These are phyloP conservation scores for Gymnorhina tibicen DNA, from an alignment of 2,113 vertebrate species.

Conservation along the genomic window DNA sequence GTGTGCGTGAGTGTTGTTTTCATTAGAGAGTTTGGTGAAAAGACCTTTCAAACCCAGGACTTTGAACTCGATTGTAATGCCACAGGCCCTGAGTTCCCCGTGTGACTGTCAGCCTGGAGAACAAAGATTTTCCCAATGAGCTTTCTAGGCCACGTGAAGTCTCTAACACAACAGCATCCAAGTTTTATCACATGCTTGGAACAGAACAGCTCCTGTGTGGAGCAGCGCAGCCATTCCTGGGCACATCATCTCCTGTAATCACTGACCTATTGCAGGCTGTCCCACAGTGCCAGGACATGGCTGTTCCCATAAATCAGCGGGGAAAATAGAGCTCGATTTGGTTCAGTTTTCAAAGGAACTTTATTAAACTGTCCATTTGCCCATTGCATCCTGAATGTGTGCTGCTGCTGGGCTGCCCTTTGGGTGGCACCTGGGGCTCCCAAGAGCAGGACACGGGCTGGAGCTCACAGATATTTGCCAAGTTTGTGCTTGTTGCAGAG, in stretches of 20 bases:
- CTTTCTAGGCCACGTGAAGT: not conserved
- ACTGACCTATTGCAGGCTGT: not conserved
- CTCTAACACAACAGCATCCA: not conserved
- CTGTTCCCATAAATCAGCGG: fast-evolving
- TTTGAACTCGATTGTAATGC: not conserved
- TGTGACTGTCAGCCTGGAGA: not conserved
- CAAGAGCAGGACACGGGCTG: not conserved
- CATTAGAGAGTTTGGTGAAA: not conserved
- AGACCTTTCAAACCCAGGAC: not conserved
- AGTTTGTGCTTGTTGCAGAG: conserved; percentile 37
- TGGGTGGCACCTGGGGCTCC: not conserved
- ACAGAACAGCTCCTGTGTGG: not conserved
- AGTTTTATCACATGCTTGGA: not conserved
- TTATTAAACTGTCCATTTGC: not conserved
- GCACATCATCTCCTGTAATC: not conserved
- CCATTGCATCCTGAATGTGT: not conserved
- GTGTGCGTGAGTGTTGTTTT: not conserved
- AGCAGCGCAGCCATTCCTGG: not conserved
- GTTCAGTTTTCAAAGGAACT: not conserved
- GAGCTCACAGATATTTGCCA: conserved; percentile 7
- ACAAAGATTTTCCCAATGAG: not conserved
- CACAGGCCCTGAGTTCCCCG: not conserved
- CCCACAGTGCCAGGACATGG: not conserved
- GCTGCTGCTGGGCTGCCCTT: not conserved
- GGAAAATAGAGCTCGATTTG: not conserved